A percentile compares a stretch with the other conserved stretches of the same genome.
Evolutionary conservation across 2,888 invertebrate genomes (phyloP).

Genomic region (Copidosoma aretas): DNA sequence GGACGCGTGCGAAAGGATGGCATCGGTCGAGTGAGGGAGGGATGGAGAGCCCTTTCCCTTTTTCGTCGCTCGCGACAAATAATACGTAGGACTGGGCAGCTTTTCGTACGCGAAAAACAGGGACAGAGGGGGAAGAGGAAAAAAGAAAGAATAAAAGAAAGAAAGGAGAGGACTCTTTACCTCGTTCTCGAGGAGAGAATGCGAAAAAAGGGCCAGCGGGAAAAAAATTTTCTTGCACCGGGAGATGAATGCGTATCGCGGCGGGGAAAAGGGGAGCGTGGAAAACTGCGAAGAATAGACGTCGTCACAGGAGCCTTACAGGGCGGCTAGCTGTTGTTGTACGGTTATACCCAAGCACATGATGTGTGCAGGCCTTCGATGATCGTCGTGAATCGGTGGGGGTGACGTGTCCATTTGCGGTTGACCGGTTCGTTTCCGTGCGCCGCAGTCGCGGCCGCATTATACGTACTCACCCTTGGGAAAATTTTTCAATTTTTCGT

Average conservation of each 20-base stretch:
- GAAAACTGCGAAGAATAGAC: conserved; percentile 36
- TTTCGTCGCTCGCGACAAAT: neutral
- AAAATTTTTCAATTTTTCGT: conserved; percentile 23
- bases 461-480: conserved; percentile 17
- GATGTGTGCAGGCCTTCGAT: conserved; percentile 36
- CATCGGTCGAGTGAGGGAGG: neutral
- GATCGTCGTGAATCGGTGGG: conserved; percentile 58
- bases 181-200: conserved; percentile 24
- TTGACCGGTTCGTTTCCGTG: conserved; percentile 53
- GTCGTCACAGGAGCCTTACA: conserved; percentile 21
- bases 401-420: conserved; percentile 63
- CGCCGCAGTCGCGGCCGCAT: too few species aligned
- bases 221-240: conserved; percentile 42
- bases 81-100: too few species aligned
- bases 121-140: neutral
- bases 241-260: conserved; percentile 52
- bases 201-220: conserved; percentile 31
- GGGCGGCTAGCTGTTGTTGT: neutral
- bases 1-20: conserved; percentile 40
- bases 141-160: neutral
- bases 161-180: conserved; percentile 9
- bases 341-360: too few species aligned
- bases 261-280: conserved; percentile 49
- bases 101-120: too few species aligned
- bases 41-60: neutral